phyloP scores from a whole-genome alignment of 2,113 vertebrate genomes.

The Sander vitreus region DNA sequence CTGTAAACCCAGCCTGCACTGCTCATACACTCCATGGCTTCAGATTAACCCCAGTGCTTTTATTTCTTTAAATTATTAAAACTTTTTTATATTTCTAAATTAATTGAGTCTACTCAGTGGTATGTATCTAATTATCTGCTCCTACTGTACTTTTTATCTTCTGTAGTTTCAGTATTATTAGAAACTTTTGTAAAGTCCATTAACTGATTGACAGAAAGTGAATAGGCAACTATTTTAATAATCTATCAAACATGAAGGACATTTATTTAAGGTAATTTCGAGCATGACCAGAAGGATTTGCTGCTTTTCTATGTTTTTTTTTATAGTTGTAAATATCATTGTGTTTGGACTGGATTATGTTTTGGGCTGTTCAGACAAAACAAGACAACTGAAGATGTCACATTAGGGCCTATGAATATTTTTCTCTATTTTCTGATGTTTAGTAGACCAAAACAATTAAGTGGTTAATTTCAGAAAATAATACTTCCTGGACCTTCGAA shows the following conservation, averaged over 20 bases:
- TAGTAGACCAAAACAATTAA: background rate
- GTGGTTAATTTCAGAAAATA: background rate
- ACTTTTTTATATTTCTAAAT: background rate
- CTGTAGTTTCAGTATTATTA: background rate
- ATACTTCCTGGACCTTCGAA: background rate
- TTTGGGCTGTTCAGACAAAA: background rate
- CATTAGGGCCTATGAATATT: background rate
- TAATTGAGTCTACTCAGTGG: background rate
- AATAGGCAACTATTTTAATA: background rate
- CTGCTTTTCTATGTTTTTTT: background rate
- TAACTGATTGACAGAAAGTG: background rate
- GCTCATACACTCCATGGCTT: slow-evolving; percentile 18
- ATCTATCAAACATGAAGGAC: background rate
- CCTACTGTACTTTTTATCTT: background rate
- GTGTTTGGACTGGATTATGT: background rate
- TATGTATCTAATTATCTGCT: background rate
- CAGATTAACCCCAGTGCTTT: slow-evolving; percentile 16
- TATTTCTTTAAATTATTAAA: background rate
- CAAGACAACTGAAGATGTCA: background rate
- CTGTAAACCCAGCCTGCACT: slow-evolving; percentile 30
- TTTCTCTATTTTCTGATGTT: background rate
- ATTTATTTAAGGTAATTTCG: background rate
- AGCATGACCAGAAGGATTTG: background rate
- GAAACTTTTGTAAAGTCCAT: background rate
- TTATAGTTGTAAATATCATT: background rate